Evolutionary conservation across 2,888 invertebrate genomes (phyloP).

Genomic region (Melanargia galathea): DNA sequence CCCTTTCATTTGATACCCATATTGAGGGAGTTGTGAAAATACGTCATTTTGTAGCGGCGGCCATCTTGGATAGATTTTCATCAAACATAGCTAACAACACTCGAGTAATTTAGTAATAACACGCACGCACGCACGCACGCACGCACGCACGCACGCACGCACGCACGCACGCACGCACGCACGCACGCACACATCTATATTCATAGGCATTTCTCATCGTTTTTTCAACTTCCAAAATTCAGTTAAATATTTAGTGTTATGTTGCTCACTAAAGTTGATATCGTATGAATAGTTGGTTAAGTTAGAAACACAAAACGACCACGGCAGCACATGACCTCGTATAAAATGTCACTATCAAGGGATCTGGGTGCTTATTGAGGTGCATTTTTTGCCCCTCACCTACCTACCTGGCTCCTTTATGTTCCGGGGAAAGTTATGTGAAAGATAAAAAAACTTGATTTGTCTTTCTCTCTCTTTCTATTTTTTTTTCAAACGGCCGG

Average conservation of each 20-base stretch:
- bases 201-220: too few species aligned
- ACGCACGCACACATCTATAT: too few species aligned
- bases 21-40: too few species aligned
- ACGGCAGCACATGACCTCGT: conserved; percentile 41
- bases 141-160: too few species aligned
- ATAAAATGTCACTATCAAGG: conserved; percentile 75
- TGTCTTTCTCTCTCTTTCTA: conserved; percentile 66
- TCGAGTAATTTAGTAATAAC: too few species aligned
- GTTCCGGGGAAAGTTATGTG: conserved; percentile 74
- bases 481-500: conserved; percentile 48
- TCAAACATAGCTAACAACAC: too few species aligned
- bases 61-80: too few species aligned
- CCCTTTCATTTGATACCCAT: too few species aligned
- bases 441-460: conserved; percentile 74
- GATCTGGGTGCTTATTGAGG: conserved; percentile 54
- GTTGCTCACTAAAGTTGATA: neutral
- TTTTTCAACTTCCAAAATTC: neutral
- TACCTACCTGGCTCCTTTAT: conserved; percentile 72
- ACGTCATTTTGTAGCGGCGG: too few species aligned
- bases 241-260: neutral
- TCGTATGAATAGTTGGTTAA: conserved; percentile 16
- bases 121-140: too few species aligned
- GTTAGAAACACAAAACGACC: conserved; percentile 30
- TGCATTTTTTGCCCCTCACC: conserved; percentile 55
- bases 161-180: too few species aligned